These are phyloP conservation scores for Psylliodes chrysocephalus DNA, from an alignment of 2,888 invertebrate species.

Conservation along the genomic window DNA sequence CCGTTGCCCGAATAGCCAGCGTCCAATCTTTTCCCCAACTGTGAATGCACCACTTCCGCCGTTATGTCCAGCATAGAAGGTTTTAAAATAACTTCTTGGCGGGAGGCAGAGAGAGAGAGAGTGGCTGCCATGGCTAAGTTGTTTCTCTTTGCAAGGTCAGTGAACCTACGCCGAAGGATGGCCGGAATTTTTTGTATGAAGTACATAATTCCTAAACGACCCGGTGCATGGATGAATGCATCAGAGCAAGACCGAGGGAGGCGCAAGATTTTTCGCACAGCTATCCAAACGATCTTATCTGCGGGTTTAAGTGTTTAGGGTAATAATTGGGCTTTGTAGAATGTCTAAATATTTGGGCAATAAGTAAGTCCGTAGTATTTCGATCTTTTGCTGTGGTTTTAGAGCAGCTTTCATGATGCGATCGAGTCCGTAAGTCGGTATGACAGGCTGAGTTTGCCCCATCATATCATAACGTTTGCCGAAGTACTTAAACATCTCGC, in stretches of 20 bases:
- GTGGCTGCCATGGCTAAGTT: not conserved
- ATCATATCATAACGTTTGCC: not conserved
- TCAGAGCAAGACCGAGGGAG: not conserved
- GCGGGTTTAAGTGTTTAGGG: conserved; percentile 18
- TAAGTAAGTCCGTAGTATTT: not conserved
- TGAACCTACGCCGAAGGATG: not conserved
- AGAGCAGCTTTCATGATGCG: not conserved
- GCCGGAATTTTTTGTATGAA: not conserved
- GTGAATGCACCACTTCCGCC: not conserved
- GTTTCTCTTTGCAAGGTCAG: not conserved
- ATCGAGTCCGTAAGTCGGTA: not conserved
- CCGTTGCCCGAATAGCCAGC: conserved; percentile 40
- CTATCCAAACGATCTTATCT: not conserved
- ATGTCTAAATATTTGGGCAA: not conserved
- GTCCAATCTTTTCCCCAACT: conserved; percentile 15
- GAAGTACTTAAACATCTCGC: not conserved
- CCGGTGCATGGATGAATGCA: not conserved
- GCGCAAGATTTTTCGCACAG: not conserved
- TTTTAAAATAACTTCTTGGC: not conserved
- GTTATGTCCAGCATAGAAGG: not conserved
- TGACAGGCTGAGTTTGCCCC: not conserved
- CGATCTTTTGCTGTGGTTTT: not conserved
- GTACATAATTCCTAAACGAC: not conserved
- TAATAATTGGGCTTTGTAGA: conserved; percentile 21
- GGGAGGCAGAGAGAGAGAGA: conserved; percentile 19